phyloP scores from a whole-genome alignment of 2,113 vertebrate genomes.

The Myotis brandtii region DNA sequence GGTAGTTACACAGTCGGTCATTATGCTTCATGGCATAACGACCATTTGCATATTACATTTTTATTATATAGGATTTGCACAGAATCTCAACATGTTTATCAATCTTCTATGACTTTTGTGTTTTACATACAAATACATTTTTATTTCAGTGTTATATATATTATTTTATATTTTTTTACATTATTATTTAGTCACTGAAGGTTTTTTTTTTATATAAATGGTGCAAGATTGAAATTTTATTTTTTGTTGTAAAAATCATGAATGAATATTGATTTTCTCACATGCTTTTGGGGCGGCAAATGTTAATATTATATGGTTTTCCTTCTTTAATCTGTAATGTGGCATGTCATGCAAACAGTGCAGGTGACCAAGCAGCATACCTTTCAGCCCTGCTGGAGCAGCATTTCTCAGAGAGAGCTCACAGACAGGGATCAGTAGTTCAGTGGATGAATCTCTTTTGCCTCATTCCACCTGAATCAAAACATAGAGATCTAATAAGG shows the following conservation, averaged over 20 bases:
- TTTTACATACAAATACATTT: slow-evolving; percentile 33
- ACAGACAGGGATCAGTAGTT: background rate
- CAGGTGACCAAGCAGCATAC: background rate
- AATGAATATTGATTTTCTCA: slow-evolving; percentile 28
- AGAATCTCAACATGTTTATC: background rate
- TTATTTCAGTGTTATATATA: background rate
- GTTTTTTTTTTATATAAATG: slow-evolving; percentile 37
- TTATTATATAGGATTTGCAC: background rate
- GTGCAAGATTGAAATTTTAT: background rate
- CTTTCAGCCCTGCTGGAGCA: background rate
- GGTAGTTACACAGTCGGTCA: no score
- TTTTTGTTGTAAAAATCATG: background rate
- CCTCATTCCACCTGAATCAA: background rate
- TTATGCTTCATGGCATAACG: no score
- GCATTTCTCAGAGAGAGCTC: background rate
- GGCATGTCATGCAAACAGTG: background rate
- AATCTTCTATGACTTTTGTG: background rate
- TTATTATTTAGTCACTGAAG: background rate
- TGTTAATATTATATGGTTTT: background rate
- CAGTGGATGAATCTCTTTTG: background rate
- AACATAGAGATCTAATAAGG: background rate
- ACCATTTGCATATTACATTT: no score
- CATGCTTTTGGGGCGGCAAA: background rate
- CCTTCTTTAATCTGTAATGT: background rate
- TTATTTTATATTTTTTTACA: background rate